phyloP scores from a whole-genome alignment of 1,140 invertebrate species.

The Galendromus occidentalis region DNA sequence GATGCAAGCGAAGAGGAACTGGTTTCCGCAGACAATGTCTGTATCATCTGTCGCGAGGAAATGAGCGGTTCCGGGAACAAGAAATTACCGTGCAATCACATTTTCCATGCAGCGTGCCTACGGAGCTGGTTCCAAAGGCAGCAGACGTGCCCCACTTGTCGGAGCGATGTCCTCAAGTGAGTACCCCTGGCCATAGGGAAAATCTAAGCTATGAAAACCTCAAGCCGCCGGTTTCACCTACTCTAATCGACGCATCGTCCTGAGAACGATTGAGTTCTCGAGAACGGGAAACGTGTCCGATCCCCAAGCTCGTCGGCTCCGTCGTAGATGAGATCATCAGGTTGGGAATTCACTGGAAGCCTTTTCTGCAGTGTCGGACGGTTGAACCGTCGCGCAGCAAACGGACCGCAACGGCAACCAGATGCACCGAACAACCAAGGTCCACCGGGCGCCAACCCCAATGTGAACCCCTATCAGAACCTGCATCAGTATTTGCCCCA shows the following conservation, averaged over 20 bases:
- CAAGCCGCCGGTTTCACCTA: too few species aligned
- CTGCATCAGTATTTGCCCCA: neutral
- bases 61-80: slow-evolving; percentile 52
- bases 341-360: too few species aligned
- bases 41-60: slow-evolving; percentile 93
- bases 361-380: too few species aligned
- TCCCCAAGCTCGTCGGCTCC: too few species aligned
- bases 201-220: too few species aligned
- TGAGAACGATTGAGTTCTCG: too few species aligned
- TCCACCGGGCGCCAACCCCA: neutral
- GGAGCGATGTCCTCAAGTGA: slow-evolving; percentile 62
- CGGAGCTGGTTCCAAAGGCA: slow-evolving; percentile 98
- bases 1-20: slow-evolving; percentile 86
- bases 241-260: too few species aligned
- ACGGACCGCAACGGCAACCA: neutral
- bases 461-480: neutral
- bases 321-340: too few species aligned
- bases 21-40: slow-evolving; percentile 84
- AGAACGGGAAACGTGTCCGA: too few species aligned
- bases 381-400: neutral
- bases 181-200: too few species aligned
- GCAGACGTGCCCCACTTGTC: slow-evolving; percentile 97
- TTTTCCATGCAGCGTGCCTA: slow-evolving; percentile 95
- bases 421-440: neutral
- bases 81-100: slow-evolving; percentile 96